phyloP scores from a whole-genome alignment of 2,797 vertebrate genomes.

The Octomys mimax region DNA sequence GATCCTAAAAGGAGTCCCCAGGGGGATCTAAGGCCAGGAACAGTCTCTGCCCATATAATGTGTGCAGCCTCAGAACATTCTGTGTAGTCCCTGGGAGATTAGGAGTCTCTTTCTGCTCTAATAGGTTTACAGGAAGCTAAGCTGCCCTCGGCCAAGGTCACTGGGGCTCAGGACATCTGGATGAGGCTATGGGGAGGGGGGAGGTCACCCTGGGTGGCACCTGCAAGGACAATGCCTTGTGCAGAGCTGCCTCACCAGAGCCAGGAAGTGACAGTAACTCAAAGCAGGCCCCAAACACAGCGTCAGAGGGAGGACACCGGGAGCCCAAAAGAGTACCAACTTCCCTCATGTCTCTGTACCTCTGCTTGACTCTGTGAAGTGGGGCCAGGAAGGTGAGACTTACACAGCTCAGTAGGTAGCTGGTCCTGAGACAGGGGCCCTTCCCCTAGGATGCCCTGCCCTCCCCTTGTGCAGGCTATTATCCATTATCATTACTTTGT shows the following conservation, averaged over 20 bases:
- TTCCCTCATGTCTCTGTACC: too few species aligned
- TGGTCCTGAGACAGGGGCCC: neutral
- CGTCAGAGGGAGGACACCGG: neutral
- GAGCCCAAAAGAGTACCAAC: neutral
- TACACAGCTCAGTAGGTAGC: fast-evolving
- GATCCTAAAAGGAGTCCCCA: neutral
- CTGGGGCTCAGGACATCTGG: constrained; percentile 3
- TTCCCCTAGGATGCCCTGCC: neutral
- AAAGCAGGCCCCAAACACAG: neutral
- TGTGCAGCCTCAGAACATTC: neutral
- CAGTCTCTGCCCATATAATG: neutral
- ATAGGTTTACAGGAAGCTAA: constrained; percentile 71
- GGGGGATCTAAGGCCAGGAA: neutral
- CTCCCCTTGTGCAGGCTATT: neutral
- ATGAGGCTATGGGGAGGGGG: neutral
- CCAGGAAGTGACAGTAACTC: neutral
- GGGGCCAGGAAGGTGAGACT: too few species aligned
- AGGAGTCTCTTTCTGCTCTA: constrained; percentile 34
- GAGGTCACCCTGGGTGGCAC: neutral
- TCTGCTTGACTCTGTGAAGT: neutral
- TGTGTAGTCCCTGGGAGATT: neutral
- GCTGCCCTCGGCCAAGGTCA: constrained; percentile 37
- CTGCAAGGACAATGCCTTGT: neutral
- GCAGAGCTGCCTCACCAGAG: neutral
- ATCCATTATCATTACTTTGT: too few species aligned